Base-by-base conservation (phyloP, 2,888 invertebrate species). In the Drosophila neutralis region DNA sequence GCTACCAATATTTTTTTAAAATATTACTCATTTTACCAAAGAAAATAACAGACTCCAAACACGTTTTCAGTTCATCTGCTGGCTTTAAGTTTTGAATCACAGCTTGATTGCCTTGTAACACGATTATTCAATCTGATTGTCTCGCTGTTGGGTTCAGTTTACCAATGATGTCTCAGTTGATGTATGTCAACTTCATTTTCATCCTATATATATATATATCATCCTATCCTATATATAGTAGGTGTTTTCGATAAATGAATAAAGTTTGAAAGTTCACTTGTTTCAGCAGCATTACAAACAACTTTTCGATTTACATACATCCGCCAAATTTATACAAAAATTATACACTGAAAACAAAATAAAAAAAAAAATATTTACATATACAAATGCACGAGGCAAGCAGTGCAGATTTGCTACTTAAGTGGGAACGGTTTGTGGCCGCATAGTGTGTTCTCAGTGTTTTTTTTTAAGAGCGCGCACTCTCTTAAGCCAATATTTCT, bases 401-500 rank as follows among this genome's bases (percentile, higher is more conserved):
- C 35, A 54, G 7, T 24, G n/a, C n/a, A 10, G 38, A 27, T 18
- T 45, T 15, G 13, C 36, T 27, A 7, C 5, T 13, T 11, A 27
- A 4, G 4, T 18, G 18, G 24, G 6, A 18, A 10, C 10, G 4
- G 31, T 18, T 57, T 15, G 1, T 38, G 11, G n/a, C 36, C 36
- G 21, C 42, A 33, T 0, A 29, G 45, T 59, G 45, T 59, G 45
- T 77, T 53, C 78, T 78, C 80, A 80, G 36, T 77, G 4, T 38
- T 63, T n/a, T 11, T 10, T 36, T 36, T 70, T 59, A 71, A 71
- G 76, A 83, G 83, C 2, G 4, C 36, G 7, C 10, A 8, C 7
- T 73, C 78, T 82, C 79, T 83, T 83, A 65, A 65, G 29, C 49
- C 54, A 4, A 27, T 49, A 38, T 2, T 24, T 4, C 0, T 7